Evolutionary conservation across 1,140 invertebrate species (phyloP).

Genomic region (Danaus melanippus): DNA sequence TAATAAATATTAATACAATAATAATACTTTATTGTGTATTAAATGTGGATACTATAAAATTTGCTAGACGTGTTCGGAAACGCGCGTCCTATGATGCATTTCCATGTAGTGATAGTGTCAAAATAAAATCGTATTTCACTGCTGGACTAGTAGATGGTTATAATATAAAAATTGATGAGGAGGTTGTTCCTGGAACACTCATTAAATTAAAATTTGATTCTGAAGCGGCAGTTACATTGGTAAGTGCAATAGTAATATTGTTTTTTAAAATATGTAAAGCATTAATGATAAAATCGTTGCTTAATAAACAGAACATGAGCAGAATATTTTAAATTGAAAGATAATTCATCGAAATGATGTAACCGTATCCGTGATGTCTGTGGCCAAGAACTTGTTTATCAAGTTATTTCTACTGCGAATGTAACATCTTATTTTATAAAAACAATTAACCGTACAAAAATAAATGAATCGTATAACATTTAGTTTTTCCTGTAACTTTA

Average conservation of each 20-base stretch:
- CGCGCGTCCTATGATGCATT: not conserved
- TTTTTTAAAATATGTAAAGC: too few species aligned
- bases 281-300: too few species aligned
- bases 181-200: conserved; percentile 15
- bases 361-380: too few species aligned
- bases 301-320: too few species aligned
- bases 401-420: too few species aligned
- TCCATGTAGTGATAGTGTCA: conserved; percentile 4
- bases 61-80: conserved; percentile 7
- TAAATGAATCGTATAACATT: too few species aligned
- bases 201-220: conserved; percentile 20
- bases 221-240: conserved; percentile 20
- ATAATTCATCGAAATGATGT: too few species aligned
- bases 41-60: conserved; percentile 12
- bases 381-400: too few species aligned
- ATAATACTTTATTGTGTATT: conserved; percentile 1
- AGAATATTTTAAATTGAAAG: too few species aligned
- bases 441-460: too few species aligned
- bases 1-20: conserved; percentile 4
- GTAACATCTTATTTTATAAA: too few species aligned
- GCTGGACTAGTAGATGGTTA: conserved; percentile 13
- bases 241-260: conserved; percentile 11
- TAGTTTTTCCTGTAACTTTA: too few species aligned
- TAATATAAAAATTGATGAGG: conserved; percentile 17
- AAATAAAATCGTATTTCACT: conserved; percentile 7